These are phyloP conservation scores for Nicator chloris DNA, from an alignment of 2,113 vertebrate genomes.

Conservation along the genomic window DNA sequence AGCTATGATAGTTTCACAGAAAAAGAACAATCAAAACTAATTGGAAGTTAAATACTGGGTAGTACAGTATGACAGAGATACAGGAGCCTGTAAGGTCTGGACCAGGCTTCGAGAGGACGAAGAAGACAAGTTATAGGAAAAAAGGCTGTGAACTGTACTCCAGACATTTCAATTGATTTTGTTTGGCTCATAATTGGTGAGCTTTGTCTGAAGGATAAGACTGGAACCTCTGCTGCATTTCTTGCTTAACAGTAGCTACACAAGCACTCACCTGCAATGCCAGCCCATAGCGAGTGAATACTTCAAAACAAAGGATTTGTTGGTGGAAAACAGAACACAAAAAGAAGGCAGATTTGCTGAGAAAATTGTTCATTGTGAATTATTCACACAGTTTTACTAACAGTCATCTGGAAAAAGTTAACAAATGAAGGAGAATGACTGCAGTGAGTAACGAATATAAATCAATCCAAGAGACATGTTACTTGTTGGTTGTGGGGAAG, in stretches of 20 bases:
- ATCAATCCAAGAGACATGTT: neutral
- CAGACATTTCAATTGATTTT: neutral
- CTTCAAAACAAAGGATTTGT: neutral
- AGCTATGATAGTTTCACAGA: neutral
- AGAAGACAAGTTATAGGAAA: neutral
- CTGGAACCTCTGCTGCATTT: neutral
- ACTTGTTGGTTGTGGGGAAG: neutral
- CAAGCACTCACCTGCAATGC: neutral
- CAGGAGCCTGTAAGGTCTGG: neutral
- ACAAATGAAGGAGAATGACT: neutral
- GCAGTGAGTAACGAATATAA: neutral
- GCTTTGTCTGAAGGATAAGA: neutral
- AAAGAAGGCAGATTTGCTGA: neutral
- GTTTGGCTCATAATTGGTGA: neutral
- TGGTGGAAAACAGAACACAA: neutral
- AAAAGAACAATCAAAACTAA: neutral
- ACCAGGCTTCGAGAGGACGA: neutral
- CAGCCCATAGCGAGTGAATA: neutral
- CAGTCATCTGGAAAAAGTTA: constrained; percentile 38
- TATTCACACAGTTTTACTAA: neutral
- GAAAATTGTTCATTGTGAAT: neutral
- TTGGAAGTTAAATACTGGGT: neutral
- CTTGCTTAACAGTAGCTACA: neutral
- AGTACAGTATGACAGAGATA: neutral
- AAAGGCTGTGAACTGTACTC: neutral